These are phyloP conservation scores for Chloroclystis v-ata DNA, from an alignment of 2,888 invertebrate species.

Conservation along the genomic window DNA sequence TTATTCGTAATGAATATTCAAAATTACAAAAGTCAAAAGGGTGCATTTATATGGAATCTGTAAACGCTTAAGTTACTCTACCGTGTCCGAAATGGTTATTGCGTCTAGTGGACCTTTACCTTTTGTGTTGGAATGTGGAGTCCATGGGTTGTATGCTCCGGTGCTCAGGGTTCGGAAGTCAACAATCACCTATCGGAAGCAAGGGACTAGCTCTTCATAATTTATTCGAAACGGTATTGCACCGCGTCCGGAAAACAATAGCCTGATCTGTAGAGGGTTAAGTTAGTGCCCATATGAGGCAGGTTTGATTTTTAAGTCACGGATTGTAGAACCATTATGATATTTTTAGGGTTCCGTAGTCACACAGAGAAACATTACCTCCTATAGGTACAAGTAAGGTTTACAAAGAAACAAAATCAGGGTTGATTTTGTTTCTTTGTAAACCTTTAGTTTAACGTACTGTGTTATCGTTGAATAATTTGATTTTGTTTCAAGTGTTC, in stretches of 20 bases:
- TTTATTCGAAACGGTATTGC: conserved; percentile 46
- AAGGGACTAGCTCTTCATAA: conserved; percentile 38
- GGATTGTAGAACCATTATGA: neutral
- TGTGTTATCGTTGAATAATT: too few species aligned
- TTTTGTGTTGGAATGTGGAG: conserved; percentile 42
- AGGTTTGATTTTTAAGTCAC: too few species aligned
- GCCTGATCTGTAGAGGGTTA: conserved; percentile 12
- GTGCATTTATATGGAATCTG: conserved; percentile 15
- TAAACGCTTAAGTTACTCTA: conserved; percentile 25
- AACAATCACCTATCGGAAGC: conserved; percentile 62
- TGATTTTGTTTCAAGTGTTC: too few species aligned
- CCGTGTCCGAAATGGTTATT: conserved; percentile 34
- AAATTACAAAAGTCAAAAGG: conserved; percentile 5
- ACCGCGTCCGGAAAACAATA: conserved; percentile 16
- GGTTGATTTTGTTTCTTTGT: too few species aligned
- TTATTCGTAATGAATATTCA: conserved; percentile 15
- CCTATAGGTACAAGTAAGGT: too few species aligned
- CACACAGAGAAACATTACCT: too few species aligned
- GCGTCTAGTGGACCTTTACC: conserved; percentile 28
- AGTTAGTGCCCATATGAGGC: too few species aligned
- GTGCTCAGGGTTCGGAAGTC: conserved; percentile 55
- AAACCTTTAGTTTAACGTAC: too few species aligned
- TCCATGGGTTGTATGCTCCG: conserved; percentile 40
- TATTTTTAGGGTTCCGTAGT: neutral
- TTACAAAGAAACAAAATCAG: too few species aligned